Evolutionary conservation across 2,797 vertebrate genomes (phyloP).

Genomic region (Dendrocincla tyrannina): DNA sequence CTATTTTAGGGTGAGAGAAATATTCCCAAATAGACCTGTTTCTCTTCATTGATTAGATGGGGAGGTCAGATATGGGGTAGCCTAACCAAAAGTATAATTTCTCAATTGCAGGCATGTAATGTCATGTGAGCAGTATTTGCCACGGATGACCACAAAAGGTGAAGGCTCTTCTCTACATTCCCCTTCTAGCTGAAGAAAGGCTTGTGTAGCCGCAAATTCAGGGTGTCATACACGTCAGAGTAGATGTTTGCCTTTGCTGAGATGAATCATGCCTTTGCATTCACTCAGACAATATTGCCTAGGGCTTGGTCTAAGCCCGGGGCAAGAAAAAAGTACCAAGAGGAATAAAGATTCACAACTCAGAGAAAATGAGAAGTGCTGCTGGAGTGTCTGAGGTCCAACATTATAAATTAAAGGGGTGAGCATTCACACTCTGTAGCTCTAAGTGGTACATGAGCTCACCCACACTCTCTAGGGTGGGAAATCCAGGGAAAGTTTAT

Average conservation of each 20-base stretch:
- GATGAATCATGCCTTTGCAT: neutral
- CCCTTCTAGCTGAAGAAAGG: neutral
- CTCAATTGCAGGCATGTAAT: neutral
- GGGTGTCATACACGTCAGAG: neutral
- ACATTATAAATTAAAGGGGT: neutral
- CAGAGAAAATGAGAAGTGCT: neutral
- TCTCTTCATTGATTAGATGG: neutral
- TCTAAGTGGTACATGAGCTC: neutral
- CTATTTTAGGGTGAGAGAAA: conserved; percentile 13
- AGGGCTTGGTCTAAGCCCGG: neutral
- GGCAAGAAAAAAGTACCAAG: neutral
- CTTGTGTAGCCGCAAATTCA: neutral
- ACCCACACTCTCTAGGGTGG: neutral
- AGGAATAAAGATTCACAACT: neutral
- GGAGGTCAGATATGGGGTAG: neutral
- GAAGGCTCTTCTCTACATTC: neutral
- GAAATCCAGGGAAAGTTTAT: neutral
- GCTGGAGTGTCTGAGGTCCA: neutral
- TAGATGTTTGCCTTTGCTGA: neutral
- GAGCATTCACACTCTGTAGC: neutral
- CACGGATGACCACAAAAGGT: neutral
- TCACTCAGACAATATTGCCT: neutral
- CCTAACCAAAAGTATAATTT: neutral
- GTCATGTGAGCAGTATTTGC: neutral
- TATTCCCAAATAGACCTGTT: neutral